phyloP scores from a whole-genome alignment of 1,140 invertebrate species.

The Phocides pigmalion region DNA sequence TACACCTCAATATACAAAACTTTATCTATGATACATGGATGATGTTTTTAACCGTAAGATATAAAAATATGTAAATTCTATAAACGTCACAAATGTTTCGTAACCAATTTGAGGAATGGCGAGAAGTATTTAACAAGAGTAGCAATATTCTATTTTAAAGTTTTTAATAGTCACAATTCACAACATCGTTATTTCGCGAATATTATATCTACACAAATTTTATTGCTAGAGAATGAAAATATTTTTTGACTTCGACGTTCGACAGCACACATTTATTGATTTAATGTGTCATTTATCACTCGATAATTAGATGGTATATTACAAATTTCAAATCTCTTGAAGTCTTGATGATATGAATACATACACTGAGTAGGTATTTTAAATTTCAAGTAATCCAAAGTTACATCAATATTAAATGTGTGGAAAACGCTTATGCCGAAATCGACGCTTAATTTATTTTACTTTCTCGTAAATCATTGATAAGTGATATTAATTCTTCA shows the following conservation, averaged over 20 bases:
- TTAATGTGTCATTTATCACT: neutral
- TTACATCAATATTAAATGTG: neutral
- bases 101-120: slow-evolving; percentile 65
- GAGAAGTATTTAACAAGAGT: slow-evolving; percentile 60
- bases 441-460: neutral
- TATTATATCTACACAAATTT: slow-evolving; percentile 23
- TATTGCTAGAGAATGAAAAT: neutral
- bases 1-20: neutral
- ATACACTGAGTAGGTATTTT: slow-evolving; percentile 7
- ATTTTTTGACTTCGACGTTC: neutral
- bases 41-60: slow-evolving; percentile 17
- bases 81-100: slow-evolving; percentile 51
- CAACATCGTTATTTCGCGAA: slow-evolving; percentile 33
- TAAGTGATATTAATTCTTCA: slow-evolving; percentile 15
- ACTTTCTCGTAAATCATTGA: slow-evolving; percentile 18
- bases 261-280: neutral
- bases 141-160: slow-evolving; percentile 41
- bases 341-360: neutral
- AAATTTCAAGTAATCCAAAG: neutral
- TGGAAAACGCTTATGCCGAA: slow-evolving; percentile 17
- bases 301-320: neutral
- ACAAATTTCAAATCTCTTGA: neutral
- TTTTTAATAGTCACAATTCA: slow-evolving; percentile 24
- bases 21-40: neutral
- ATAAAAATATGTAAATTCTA: slow-evolving; percentile 56